Evolutionary conservation across 1,140 invertebrate genomes (phyloP).

Genomic region (Lepidurus arcticus): DNA sequence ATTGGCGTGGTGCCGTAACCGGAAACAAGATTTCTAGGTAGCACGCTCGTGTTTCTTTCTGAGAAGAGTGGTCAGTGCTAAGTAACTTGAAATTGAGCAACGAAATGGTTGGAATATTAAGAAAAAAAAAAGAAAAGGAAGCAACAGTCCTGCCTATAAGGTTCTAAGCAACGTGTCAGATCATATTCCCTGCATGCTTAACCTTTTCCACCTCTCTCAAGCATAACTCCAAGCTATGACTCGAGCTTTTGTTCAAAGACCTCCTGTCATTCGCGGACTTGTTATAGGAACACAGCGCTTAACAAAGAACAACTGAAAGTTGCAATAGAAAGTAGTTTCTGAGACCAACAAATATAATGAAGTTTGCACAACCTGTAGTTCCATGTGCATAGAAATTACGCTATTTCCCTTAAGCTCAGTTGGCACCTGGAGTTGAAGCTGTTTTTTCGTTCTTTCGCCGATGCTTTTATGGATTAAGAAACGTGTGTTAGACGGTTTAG

Average conservation of each 20-base stretch:
- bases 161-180: slow-evolving; percentile 7
- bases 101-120: neutral
- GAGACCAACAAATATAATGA: neutral
- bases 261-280: neutral
- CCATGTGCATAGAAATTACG: neutral
- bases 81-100: too few species aligned
- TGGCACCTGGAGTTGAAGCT: neutral
- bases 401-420: neutral
- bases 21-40: too few species aligned
- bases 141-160: neutral
- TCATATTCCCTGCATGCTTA: slow-evolving; percentile 2
- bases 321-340: neutral
- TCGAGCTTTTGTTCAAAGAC: neutral
- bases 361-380: neutral
- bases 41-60: too few species aligned
- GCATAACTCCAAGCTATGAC: neutral
- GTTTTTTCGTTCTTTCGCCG: too few species aligned
- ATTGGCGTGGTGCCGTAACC: too few species aligned
- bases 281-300: neutral
- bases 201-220: slow-evolving; percentile 6
- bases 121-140: neutral
- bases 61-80: too few species aligned
- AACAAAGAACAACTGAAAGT: neutral
- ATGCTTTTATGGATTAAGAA: too few species aligned
- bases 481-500: too few species aligned